phyloP scores from a whole-genome alignment of 2,888 invertebrate genomes.

The Endomychus coccineus region DNA sequence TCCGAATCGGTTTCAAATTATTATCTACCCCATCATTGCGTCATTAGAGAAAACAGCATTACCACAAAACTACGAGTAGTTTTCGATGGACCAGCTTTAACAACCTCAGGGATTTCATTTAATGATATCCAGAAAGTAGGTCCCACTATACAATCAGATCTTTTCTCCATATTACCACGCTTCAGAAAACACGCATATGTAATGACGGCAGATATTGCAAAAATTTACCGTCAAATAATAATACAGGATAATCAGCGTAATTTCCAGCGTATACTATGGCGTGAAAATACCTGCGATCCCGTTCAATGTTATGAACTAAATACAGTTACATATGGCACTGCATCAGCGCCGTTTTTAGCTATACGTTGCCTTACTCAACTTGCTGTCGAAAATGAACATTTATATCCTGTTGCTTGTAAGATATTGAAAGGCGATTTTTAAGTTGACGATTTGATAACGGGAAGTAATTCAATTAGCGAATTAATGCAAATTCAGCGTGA shows the following conservation, averaged over 20 bases:
- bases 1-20: conserved; percentile 8
- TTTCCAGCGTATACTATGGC: conserved; percentile 20
- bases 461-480: too few relatives aligned
- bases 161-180: conserved; percentile 17
- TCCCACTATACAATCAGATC: conserved; percentile 17
- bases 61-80: conserved; percentile 22
- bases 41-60: conserved; percentile 17
- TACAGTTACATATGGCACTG: conserved; percentile 20
- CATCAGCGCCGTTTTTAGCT: conserved; percentile 21
- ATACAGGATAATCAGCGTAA: conserved; percentile 14
- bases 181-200: conserved; percentile 18
- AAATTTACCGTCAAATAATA: conserved; percentile 22
- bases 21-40: conserved; percentile 24
- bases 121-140: conserved; percentile 21
- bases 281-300: conserved; percentile 10
- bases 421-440: conserved; percentile 16
- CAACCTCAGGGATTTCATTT: conserved; percentile 17
- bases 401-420: conserved; percentile 13
- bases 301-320: conserved; percentile 15
- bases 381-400: conserved; percentile 12
- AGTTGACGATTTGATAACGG: conserved; percentile 18
- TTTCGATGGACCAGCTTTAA: conserved; percentile 22
- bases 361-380: conserved; percentile 19
- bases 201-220: conserved; percentile 18
- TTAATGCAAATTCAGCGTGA: conserved; percentile 1